Conservation (phyloP, 2,888 invertebrate genomes). For the Deroplatys truncata region DNA sequence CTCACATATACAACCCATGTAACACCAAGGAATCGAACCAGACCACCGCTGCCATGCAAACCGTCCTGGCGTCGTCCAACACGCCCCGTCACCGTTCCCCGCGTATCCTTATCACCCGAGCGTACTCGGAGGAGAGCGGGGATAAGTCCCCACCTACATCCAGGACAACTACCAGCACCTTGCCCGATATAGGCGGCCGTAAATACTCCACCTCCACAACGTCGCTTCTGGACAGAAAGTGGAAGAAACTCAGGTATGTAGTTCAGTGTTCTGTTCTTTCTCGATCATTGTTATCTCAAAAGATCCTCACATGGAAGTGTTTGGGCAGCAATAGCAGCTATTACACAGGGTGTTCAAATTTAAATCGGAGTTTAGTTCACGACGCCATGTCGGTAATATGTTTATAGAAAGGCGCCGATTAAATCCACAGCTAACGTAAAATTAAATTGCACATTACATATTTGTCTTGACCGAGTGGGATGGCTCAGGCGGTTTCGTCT, state of each 20-base stretch:
- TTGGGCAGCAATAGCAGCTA: no score
- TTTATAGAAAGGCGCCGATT: no score
- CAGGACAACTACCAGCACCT: conserved; percentile 38
- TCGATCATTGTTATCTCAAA: no score
- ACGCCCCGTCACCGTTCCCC: conserved; percentile 53
- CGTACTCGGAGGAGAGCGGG: conserved; percentile 69
- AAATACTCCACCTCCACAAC: conserved; percentile 44
- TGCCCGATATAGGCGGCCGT: conserved; percentile 38
- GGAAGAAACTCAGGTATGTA: conserved; percentile 39
- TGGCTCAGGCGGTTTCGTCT: no score
- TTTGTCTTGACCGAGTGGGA: no score
- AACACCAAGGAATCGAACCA: conserved; percentile 30
- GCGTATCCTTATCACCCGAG: conserved; percentile 66
- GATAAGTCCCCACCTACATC: conserved; percentile 48
- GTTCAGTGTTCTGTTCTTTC: no score
- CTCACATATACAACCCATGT: conserved; percentile 33
- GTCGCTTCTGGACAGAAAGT: conserved; percentile 45
- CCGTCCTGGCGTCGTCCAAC: conserved; percentile 39
- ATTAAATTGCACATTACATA: no score
- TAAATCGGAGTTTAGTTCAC: no score
- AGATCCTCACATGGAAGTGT: no score
- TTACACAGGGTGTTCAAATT: no score
- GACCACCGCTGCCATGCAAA: conserved; percentile 31
- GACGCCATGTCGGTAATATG: no score
- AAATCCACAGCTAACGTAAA: no score